Percentiles rank a stretch among this genome's conserved stretches.
Evolutionary conservation across 2,113 vertebrate genomes (phyloP).

Genomic region (Brienomyrus longianalis): DNA sequence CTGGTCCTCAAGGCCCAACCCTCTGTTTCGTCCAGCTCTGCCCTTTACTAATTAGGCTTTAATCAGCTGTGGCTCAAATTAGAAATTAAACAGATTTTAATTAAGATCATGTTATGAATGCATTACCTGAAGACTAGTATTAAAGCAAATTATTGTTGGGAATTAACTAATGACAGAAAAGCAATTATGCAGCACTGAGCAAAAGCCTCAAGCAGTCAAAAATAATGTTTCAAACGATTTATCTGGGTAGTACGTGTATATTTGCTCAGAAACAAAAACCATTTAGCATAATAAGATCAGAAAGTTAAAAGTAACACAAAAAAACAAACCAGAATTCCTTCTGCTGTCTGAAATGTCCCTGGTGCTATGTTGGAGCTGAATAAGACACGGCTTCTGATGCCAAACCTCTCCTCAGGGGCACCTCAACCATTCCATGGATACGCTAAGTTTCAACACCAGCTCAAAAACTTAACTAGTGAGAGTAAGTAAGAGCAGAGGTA

Average conservation of each 20-base stretch:
- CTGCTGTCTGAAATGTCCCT: background rate
- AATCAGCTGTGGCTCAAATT: background rate
- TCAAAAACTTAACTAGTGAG: background rate
- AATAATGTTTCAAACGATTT: background rate
- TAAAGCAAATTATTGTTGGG: background rate
- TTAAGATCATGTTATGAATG: background rate
- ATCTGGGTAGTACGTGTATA: background rate
- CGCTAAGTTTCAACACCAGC: background rate
- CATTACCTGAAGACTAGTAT: background rate
- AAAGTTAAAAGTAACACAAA: background rate
- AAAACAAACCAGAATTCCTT: background rate
- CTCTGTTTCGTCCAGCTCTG: background rate
- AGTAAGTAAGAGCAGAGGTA: background rate
- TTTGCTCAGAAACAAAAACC: background rate
- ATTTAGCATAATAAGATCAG: background rate
- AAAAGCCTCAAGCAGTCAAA: background rate
- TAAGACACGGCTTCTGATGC: background rate
- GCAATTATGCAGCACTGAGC: background rate
- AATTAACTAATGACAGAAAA: background rate
- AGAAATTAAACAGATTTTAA: background rate
- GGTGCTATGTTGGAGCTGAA: background rate
- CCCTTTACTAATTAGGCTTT: background rate
- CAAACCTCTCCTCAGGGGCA: background rate
- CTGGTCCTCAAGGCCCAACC: background rate
- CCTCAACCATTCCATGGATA: background rate